These are phyloP conservation scores for Campaea margaritaria DNA, from an alignment of 2,888 invertebrate genomes.

Conservation along the genomic window DNA sequence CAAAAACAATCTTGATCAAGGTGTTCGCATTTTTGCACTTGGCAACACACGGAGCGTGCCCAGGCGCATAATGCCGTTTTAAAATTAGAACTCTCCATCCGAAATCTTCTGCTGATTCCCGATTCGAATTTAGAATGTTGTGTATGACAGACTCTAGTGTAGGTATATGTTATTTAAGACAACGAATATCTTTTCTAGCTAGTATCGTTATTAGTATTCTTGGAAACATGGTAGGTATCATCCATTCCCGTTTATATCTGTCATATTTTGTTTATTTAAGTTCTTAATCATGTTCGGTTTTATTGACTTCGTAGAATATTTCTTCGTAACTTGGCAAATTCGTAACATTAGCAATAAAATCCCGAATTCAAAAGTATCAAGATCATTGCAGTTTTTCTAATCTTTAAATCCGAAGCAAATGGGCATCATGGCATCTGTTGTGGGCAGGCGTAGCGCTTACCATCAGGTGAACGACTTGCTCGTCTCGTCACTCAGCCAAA, in stretches of 20 bases:
- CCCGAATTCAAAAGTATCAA: background rate
- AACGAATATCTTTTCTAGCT: no score
- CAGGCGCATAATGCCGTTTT: constrained; percentile 39
- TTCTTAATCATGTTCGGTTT: background rate
- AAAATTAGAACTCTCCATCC: constrained; percentile 39
- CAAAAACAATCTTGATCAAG: constrained; percentile 20
- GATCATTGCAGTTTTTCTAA: no score
- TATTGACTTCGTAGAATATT: background rate
- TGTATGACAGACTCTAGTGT: constrained; percentile 18
- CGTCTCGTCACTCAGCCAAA: no score
- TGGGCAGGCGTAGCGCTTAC: no score
- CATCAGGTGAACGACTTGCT: no score
- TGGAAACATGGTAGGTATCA: no score
- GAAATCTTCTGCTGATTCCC: constrained; percentile 31
- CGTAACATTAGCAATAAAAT: no score
- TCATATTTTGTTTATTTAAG: no score
- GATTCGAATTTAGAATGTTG: constrained; percentile 36
- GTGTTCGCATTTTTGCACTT: constrained; percentile 37
- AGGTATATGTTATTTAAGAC: background rate
- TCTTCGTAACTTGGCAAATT: background rate
- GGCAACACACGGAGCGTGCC: constrained; percentile 39
- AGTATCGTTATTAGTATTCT: no score
- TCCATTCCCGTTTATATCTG: no score
- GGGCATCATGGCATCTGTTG: no score
- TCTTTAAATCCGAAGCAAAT: no score